A percentile compares a stretch with the other conserved stretches of the same genome.
These are phyloP conservation scores for Sitta europaea DNA, from an alignment of 2,113 vertebrate genomes.

Conservation along the genomic window DNA sequence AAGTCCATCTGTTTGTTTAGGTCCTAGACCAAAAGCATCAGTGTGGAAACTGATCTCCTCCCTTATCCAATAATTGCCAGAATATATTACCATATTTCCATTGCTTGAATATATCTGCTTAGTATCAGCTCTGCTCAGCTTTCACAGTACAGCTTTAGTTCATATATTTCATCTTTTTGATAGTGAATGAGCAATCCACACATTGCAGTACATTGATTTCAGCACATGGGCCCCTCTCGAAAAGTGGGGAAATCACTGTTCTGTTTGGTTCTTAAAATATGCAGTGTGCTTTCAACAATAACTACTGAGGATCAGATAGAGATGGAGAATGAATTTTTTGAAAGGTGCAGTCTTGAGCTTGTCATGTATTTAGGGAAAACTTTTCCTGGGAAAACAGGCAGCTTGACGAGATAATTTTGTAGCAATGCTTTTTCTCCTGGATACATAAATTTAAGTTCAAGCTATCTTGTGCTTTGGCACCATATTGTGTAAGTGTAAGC, in stretches of 20 bases:
- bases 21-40: constrained; percentile 58
- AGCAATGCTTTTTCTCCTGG: constrained; percentile 49
- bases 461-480: constrained; percentile 18
- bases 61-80: constrained; percentile 48
- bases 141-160: constrained; percentile 67
- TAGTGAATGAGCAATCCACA: constrained; percentile 66
- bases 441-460: constrained; percentile 56
- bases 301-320: constrained; percentile 66
- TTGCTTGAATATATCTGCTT: constrained; percentile 57
- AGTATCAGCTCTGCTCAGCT: constrained; percentile 53
- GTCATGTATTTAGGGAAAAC: constrained; percentile 65
- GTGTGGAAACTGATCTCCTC: constrained; percentile 43
- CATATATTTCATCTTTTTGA: constrained; percentile 54
- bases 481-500: not conserved
- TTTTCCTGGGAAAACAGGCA: constrained; percentile 63
- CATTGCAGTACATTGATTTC: constrained; percentile 62
- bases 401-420: constrained; percentile 58
- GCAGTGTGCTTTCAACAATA: constrained; percentile 67
- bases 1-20: constrained; percentile 67
- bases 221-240: constrained; percentile 58
- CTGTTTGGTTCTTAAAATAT: constrained; percentile 67
- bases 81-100: constrained; percentile 63
- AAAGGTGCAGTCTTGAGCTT: constrained; percentile 68
- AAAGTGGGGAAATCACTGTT: constrained; percentile 64
- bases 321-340: constrained; percentile 63